A percentile compares a stretch with the other conserved stretches of the same genome.
These are phyloP conservation scores for Percopsis omiscomaycus DNA, from an alignment of 2,797 vertebrate species.

Conservation along the genomic window DNA sequence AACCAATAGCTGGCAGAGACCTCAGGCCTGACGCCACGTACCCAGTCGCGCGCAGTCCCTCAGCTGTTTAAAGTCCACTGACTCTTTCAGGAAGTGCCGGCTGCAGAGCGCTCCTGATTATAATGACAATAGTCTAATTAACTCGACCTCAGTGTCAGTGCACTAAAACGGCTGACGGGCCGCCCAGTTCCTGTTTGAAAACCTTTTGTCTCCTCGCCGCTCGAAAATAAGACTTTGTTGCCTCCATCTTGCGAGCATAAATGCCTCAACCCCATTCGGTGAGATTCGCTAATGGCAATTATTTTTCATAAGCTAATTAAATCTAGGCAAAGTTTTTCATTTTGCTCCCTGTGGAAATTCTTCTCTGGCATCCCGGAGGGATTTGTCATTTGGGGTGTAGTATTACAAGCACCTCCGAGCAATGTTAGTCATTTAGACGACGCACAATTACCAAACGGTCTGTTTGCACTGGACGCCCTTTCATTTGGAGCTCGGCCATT, in stretches of 20 bases:
- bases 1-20: constrained; percentile 68
- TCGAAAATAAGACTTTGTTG: constrained; percentile 59
- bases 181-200: constrained; percentile 69
- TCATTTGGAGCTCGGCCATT: constrained; percentile 44
- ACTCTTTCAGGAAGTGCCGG: constrained; percentile 74
- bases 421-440: constrained; percentile 55
- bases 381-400: constrained; percentile 59
- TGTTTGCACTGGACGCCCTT: constrained; percentile 45
- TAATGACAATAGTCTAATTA: constrained; percentile 86
- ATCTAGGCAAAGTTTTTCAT: constrained; percentile 68
- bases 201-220: constrained; percentile 73
- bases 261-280: constrained; percentile 70
- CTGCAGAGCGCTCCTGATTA: constrained; percentile 79
- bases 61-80: constrained; percentile 63
- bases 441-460: constrained; percentile 41
- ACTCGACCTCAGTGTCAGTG: constrained; percentile 79
- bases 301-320: constrained; percentile 83
- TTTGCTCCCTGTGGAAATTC: constrained; percentile 29
- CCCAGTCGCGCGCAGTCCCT: constrained; percentile 31
- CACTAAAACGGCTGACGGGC: constrained; percentile 69
- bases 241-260: constrained; percentile 30
- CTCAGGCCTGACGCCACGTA: constrained; percentile 52
- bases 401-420: constrained; percentile 68
- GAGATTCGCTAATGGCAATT: constrained; percentile 79
- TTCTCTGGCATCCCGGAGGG: constrained; percentile 54